Evolutionary conservation across 2,797 vertebrate genomes (phyloP).

Genomic region (Mionectes olivaceus): DNA sequence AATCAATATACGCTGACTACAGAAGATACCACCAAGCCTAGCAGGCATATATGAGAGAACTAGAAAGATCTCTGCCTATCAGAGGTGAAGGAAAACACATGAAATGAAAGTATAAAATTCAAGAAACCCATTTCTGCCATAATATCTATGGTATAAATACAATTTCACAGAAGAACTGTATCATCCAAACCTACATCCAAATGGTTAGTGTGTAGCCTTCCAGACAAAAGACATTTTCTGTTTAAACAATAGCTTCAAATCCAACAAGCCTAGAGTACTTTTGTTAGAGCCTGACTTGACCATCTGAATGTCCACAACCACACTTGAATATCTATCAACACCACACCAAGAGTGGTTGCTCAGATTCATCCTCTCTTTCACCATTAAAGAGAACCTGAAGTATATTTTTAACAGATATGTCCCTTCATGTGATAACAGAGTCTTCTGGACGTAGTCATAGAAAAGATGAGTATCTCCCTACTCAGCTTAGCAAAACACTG

Average conservation of each 20-base stretch:
- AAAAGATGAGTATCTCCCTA: not conserved
- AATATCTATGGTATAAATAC: not conserved
- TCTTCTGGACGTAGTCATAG: not conserved
- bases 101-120: not conserved
- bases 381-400: not conserved
- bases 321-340: not conserved
- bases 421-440: not conserved
- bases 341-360: not conserved
- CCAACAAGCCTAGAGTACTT: not conserved
- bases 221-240: not conserved
- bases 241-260: not conserved
- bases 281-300: not conserved
- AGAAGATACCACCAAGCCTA: not conserved
- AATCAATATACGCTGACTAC: not conserved
- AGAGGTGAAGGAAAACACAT: not conserved
- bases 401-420: not conserved
- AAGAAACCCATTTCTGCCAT: not conserved
- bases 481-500: not conserved
- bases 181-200: not conserved
- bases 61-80: not conserved
- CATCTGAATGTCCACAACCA: not conserved
- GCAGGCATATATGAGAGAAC: not conserved
- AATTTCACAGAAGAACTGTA: not conserved
- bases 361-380: not conserved
- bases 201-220: not conserved